These are phyloP conservation scores for Harpalus rufipes DNA, from an alignment of 2,888 invertebrate genomes.

Conservation along the genomic window DNA sequence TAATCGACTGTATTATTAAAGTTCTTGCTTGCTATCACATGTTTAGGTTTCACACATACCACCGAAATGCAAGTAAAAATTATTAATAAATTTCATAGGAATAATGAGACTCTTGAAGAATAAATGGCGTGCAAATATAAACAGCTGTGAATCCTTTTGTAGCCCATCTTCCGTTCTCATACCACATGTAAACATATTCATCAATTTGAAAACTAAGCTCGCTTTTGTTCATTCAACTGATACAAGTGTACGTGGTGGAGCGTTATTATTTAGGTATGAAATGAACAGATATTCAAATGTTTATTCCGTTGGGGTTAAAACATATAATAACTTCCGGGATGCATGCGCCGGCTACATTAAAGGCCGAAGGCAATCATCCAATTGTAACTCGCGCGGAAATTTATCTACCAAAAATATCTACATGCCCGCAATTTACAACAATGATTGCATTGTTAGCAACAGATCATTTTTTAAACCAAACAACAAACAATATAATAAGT, in stretches of 20 bases:
- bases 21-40: too few species aligned
- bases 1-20: too few species aligned
- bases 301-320: conserved; percentile 45
- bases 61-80: too few species aligned
- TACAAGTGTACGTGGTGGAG: conserved; percentile 10
- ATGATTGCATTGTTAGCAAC: conserved; percentile 1
- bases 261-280: conserved; percentile 36
- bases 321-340: conserved; percentile 51
- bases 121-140: too few species aligned
- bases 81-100: too few species aligned
- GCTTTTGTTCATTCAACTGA: background rate
- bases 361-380: conserved; percentile 34
- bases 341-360: conserved; percentile 14
- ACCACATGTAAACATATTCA: conserved; percentile 8
- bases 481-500: background rate
- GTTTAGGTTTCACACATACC: too few species aligned
- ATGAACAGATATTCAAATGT: conserved; percentile 44
- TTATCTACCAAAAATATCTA: conserved; percentile 41
- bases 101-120: too few species aligned
- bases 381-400: conserved; percentile 28
- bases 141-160: background rate
- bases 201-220: conserved; percentile 26
- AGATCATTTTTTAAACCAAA: conserved; percentile 1
- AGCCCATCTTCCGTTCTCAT: background rate
- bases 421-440: conserved; percentile 15